Percentiles rank a stretch among this genome's conserved stretches.
These are phyloP conservation scores for Stylophora pistillata DNA, from an alignment of 64 coral and sea anemone genomes.

Conservation along the genomic window DNA sequence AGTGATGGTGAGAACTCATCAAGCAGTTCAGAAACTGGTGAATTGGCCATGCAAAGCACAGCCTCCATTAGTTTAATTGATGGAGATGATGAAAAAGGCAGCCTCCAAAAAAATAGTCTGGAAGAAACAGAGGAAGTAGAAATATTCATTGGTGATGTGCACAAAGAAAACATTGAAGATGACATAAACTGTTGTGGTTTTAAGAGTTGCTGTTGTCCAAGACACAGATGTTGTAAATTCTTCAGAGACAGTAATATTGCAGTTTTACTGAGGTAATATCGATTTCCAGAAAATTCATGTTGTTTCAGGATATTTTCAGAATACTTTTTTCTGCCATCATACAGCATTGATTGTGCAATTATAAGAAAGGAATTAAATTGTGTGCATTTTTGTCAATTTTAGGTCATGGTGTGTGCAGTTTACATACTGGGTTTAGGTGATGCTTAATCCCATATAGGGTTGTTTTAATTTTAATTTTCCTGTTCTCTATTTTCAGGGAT, in stretches of 20 bases:
- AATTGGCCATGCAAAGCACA: constrained; percentile 39
- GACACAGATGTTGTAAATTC: constrained; percentile 1
- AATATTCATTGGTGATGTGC: background rate
- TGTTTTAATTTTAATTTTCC: background rate
- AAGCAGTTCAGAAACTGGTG: background rate
- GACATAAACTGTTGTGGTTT: background rate
- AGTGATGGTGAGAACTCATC: background rate
- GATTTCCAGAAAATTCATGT: background rate
- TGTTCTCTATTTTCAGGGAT: constrained; percentile 33
- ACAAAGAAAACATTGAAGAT: background rate
- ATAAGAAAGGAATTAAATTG: no score
- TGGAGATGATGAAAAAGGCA: background rate
- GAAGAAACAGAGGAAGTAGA: background rate
- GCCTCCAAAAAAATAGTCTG: background rate
- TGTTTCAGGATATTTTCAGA: background rate
- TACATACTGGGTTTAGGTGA: no score
- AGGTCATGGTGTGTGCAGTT: no score
- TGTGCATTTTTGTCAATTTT: no score
- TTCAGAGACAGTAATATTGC: constrained; percentile 6
- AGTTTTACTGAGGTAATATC: constrained; percentile 17
- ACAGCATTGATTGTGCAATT: background rate
- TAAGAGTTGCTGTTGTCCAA: background rate
- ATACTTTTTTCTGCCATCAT: background rate
- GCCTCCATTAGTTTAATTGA: no score
- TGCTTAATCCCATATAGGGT: background rate